Percentiles rank a stretch among this genome's conserved stretches.
phyloP scores from a whole-genome alignment of 2,888 invertebrate genomes.

The Meliscaeva auricollis region DNA sequence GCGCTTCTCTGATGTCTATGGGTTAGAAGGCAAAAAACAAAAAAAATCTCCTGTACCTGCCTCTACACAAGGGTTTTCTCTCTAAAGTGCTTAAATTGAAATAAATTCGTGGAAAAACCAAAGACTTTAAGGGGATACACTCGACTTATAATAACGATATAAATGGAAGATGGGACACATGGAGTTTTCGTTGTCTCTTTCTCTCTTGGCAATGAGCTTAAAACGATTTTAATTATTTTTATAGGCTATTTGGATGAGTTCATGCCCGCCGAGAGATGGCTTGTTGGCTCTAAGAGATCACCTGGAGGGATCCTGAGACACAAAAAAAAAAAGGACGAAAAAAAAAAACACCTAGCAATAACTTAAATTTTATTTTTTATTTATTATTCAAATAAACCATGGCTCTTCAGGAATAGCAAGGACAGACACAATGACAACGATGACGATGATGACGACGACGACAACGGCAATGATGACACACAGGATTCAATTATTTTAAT shows the following conservation, averaged over 20 bases:
- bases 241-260: conserved; percentile 66
- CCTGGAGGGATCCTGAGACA: conserved; percentile 31
- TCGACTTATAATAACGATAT: conserved; percentile 55
- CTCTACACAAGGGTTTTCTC: background rate
- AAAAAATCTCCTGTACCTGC: background rate
- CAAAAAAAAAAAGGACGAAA: conserved; percentile 28
- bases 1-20: conserved; percentile 3
- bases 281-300: conserved; percentile 47
- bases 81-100: conserved; percentile 62
- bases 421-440: conserved; percentile 9
- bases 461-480: conserved; percentile 28
- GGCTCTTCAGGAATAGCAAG: conserved; percentile 23
- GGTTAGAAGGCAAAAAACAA: background rate
- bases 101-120: conserved; percentile 53
- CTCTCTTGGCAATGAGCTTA: conserved; percentile 49
- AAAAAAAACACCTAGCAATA: conserved; percentile 45
- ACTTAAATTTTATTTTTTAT: conserved; percentile 59
- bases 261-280: conserved; percentile 56
- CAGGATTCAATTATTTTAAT: conserved; percentile 72
- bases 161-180: conserved; percentile 26
- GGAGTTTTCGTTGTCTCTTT: background rate
- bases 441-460: conserved; percentile 1
- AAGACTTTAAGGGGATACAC: conserved; percentile 49
- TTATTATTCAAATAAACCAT: conserved; percentile 31
- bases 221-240: conserved; percentile 70